A percentile compares a stretch with the other conserved stretches of the same genome.
These are phyloP conservation scores for Osmoderma eremita DNA, from an alignment of 2,888 invertebrate species.

Conservation along the genomic window DNA sequence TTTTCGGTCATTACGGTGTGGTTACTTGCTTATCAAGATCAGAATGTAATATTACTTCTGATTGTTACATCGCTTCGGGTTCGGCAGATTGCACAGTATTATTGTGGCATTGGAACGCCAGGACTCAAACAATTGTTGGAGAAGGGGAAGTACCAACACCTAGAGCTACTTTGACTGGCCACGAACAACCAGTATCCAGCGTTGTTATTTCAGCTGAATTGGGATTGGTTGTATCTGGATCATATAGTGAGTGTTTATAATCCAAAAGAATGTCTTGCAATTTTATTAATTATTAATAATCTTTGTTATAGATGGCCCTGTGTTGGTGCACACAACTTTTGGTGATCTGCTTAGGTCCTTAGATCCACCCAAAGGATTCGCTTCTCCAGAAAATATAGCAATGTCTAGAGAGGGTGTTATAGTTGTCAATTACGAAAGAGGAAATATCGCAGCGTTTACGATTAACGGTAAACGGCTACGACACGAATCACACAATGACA, in stretches of 20 bases:
- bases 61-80: constrained; percentile 98
- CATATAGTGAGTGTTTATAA: constrained; percentile 68
- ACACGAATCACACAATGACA: constrained; percentile 93
- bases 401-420: constrained; percentile 97
- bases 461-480: constrained; percentile 91
- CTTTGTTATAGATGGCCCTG: constrained; percentile 85
- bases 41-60: constrained; percentile 98
- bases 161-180: constrained; percentile 95
- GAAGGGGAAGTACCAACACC: constrained; percentile 97
- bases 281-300: not conserved
- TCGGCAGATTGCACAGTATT: constrained; percentile 98
- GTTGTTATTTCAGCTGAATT: constrained; percentile 98
- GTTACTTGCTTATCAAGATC: constrained; percentile 97
- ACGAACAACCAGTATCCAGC: constrained; percentile 94
- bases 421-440: constrained; percentile 91
- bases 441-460: constrained; percentile 93
- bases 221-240: constrained; percentile 96
- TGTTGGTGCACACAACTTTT: constrained; percentile 96
- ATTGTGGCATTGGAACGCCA: constrained; percentile 98
- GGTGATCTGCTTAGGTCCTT: constrained; percentile 95
- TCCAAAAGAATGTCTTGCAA: not conserved
- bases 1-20: constrained; percentile 98
- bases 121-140: constrained; percentile 96
- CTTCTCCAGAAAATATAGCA: constrained; percentile 85
- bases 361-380: constrained; percentile 80